These are phyloP conservation scores for Arrhopalites spinosus DNA, from an alignment of 2,888 invertebrate species.

Conservation along the genomic window DNA sequence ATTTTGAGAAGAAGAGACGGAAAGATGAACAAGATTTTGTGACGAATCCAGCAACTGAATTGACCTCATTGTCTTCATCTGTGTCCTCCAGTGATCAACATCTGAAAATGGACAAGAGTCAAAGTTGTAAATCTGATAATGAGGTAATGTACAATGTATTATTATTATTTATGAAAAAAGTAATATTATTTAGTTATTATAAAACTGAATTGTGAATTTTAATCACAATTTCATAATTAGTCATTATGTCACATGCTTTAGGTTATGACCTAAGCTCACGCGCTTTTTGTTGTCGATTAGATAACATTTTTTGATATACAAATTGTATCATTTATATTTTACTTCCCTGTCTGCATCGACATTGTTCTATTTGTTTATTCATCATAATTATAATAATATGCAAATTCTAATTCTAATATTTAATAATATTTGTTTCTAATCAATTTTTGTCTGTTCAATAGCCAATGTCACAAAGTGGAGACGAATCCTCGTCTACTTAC, in stretches of 20 bases:
- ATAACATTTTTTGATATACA: neutral
- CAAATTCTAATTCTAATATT: neutral
- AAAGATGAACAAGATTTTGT: neutral
- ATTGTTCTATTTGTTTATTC: neutral
- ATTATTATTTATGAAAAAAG: neutral
- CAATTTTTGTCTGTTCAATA: neutral
- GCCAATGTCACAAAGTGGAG: slow-evolving; percentile 3
- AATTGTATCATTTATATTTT: neutral
- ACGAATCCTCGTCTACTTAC: slow-evolving; percentile 49
- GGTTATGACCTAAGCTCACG: neutral
- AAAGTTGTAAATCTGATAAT: too few species aligned
- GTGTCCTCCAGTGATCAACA: too few species aligned
- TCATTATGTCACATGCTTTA: neutral
- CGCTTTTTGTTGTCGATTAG: neutral
- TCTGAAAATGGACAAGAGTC: too few species aligned
- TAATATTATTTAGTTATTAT: neutral
- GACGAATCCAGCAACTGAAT: neutral
- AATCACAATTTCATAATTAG: neutral
- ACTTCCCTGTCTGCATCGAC: neutral
- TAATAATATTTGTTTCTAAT: neutral
- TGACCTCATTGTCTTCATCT: too few species aligned
- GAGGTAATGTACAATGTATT: neutral
- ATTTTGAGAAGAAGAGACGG: neutral
- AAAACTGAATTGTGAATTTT: too few species aligned
- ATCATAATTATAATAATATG: neutral